Evolutionary conservation across 2,888 invertebrate species (phyloP), one percentile per base, ranked within the genome.

Genomic region (Tholera decimalis): DNA sequence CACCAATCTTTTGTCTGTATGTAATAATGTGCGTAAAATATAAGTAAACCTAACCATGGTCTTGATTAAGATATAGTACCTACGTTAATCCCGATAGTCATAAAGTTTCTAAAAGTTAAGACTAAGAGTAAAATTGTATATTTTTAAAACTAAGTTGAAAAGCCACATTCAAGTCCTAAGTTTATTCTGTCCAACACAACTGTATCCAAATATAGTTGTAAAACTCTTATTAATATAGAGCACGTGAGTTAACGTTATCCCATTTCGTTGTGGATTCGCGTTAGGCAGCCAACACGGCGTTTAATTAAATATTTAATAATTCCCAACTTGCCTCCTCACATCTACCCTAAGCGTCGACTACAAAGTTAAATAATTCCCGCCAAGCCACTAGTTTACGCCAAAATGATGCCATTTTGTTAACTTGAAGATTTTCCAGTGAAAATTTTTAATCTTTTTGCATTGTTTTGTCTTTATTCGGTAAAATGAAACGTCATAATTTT

Each of bases 281-380:
- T 60, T 55, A 37, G 39, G 63, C 46, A 53, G 72, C 56, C 50
- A 8, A 46, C 55, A 37, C 50, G 49, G 59, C 41, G 58, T 75
- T 80, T 84, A 81, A 85, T 86, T 80, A 85, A 83, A 83, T 83
- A 84, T 82, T 86, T 75, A 85, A 83, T 86, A 76, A 82, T 81
- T 71, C 73, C 68, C 35, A 54, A 53, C 73, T 68, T 70, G 54
- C 68, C 53, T 54, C 44, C 67, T 46, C 44, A 20, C 53, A 67
- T 70, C 65, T 56, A 28, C 20, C n/a, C 41, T 51, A 35, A 47
- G 50, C 55, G 24, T 61, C 47, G 61, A 50, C 22, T 58, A 22
- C 28, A 15, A 75, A 58, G 18, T 60, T 80, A 71, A 72, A 66
- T 74, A 70, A 68, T 80, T 73, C 78, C 78, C 39, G 24, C 39